These are phyloP conservation scores for Dipodomys ordii DNA, from an alignment of 2,113 vertebrate species.

Conservation along the genomic window DNA sequence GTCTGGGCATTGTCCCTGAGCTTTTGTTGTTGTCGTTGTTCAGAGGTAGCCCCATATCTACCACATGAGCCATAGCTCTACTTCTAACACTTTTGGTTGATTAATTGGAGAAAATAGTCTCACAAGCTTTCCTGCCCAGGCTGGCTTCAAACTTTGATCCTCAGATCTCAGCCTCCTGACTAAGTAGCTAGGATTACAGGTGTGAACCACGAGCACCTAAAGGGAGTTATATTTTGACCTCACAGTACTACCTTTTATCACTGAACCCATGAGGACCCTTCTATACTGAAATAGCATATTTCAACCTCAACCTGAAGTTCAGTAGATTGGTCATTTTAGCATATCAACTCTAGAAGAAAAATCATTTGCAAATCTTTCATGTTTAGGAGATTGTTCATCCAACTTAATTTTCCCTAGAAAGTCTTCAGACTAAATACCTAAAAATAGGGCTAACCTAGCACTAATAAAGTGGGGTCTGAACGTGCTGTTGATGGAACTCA, in stretches of 20 bases:
- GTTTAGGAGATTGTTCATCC: neutral
- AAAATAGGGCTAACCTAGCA: fast-evolving
- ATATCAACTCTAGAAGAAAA: neutral
- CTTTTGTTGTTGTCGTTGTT: no score
- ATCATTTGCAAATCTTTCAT: slow-evolving; percentile 26
- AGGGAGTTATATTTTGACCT: neutral
- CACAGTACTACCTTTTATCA: neutral
- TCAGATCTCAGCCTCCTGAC: no score
- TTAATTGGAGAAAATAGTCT: no score
- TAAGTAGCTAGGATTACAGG: no score
- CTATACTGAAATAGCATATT: neutral
- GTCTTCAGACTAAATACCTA: neutral
- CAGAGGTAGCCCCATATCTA: no score
- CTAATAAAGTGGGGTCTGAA: neutral
- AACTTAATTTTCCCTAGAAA: neutral
- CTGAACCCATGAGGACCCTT: neutral
- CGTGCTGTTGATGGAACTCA: no score
- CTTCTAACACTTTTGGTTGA: no score
- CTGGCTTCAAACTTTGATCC: no score
- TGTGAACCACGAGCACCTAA: no score
- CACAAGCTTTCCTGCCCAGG: no score
- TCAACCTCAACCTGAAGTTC: neutral
- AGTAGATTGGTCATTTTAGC: neutral
- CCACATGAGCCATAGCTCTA: no score
- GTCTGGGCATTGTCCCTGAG: no score